These are phyloP conservation scores for Drosophila greeni DNA, from an alignment of 2,888 invertebrate species.

Conservation along the genomic window DNA sequence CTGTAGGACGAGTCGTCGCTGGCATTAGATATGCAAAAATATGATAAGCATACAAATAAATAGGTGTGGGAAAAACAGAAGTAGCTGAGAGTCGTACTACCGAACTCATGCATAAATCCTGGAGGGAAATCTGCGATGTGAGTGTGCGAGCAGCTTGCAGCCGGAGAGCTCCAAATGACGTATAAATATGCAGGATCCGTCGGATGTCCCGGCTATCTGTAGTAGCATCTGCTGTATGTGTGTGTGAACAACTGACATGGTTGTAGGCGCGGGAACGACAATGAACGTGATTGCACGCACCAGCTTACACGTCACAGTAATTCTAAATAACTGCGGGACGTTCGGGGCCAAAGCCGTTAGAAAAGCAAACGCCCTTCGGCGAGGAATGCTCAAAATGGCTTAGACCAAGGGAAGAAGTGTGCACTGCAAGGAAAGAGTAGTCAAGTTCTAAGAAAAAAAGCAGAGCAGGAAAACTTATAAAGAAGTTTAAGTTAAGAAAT, in stretches of 20 bases:
- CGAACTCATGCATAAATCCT: slow-evolving; percentile 61
- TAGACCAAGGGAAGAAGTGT: not conserved
- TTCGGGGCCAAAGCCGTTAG: slow-evolving; percentile 46
- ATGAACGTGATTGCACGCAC: slow-evolving; percentile 54
- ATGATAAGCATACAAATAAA: slow-evolving; percentile 53
- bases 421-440: not conserved
- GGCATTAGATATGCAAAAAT: slow-evolving; percentile 58
- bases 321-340: slow-evolving; percentile 42
- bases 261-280: slow-evolving; percentile 31
- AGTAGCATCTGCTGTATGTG: slow-evolving; percentile 30
- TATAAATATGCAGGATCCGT: slow-evolving; percentile 57
- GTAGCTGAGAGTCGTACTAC: slow-evolving; percentile 10
- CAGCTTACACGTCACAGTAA: slow-evolving; percentile 39
- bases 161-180: slow-evolving; percentile 35
- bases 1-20: slow-evolving; percentile 2
- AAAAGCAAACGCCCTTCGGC: slow-evolving; percentile 39
- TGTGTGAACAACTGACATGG: slow-evolving; percentile 13
- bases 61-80: slow-evolving; percentile 19
- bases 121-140: slow-evolving; percentile 23
- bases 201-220: slow-evolving; percentile 47
- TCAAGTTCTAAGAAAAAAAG: too few species aligned
- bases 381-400: slow-evolving; percentile 20
- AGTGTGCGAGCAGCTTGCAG: slow-evolving; percentile 20
- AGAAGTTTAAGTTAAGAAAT: not conserved
- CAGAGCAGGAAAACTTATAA: not conserved